phyloP scores from a whole-genome alignment of 2,113 vertebrate genomes.

The Balaenoptera acutorostrata region DNA sequence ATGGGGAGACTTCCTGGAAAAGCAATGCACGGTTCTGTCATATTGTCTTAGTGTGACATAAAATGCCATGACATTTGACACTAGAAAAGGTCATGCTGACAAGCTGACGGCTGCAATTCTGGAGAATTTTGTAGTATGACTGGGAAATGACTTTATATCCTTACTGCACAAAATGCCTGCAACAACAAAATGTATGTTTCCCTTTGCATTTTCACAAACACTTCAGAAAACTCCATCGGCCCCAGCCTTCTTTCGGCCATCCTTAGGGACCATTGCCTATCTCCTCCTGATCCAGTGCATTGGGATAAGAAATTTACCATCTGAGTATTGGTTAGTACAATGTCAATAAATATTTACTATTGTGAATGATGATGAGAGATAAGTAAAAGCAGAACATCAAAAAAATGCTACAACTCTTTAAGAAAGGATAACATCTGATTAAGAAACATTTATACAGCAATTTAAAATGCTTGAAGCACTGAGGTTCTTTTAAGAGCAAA shows the following conservation, averaged over 20 bases:
- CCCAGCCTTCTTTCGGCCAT: too few relatives aligned
- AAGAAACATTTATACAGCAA: background rate
- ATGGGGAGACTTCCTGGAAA: slow-evolving; percentile 49
- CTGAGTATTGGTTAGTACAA: background rate
- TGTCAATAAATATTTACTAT: rapidly evolving
- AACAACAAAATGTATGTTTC: background rate
- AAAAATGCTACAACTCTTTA: background rate
- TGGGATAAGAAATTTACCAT: background rate
- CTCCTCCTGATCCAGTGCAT: background rate
- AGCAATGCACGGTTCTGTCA: slow-evolving; percentile 77
- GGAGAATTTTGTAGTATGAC: slow-evolving; percentile 36
- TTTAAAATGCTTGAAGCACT: background rate
- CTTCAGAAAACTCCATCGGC: background rate
- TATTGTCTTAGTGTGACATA: slow-evolving; percentile 78
- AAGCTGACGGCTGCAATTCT: slow-evolving; percentile 72
- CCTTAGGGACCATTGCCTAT: background rate
- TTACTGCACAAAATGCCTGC: slow-evolving; percentile 33
- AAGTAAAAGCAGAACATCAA: background rate
- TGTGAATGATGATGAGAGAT: too few relatives aligned
- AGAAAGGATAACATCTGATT: background rate
- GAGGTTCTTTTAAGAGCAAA: background rate
- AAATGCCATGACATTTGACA: slow-evolving; percentile 82
- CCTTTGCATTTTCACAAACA: background rate
- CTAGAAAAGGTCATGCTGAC: slow-evolving; percentile 85
- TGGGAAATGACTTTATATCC: background rate